These are phyloP conservation scores for Agrochola macilenta DNA, from an alignment of 2,888 invertebrate species.

Conservation along the genomic window DNA sequence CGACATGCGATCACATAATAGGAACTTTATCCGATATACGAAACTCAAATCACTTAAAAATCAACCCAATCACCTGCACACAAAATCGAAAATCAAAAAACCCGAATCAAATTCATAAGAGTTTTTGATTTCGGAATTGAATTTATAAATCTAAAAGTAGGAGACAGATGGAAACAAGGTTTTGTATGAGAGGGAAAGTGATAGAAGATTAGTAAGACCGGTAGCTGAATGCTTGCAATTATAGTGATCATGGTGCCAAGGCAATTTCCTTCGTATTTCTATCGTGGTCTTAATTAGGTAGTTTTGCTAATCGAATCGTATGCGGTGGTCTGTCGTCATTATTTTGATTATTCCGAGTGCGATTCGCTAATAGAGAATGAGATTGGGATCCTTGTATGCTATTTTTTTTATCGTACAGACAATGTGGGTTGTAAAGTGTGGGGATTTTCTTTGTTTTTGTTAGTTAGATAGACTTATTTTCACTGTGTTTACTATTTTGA, in stretches of 20 bases:
- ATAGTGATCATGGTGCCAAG: constrained; percentile 81
- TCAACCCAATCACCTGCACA: constrained; percentile 33
- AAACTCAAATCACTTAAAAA: constrained; percentile 39
- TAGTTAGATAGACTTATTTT: background rate
- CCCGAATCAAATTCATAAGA: constrained; percentile 37
- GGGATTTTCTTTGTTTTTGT: constrained; percentile 27
- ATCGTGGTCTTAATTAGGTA: constrained; percentile 85
- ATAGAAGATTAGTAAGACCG: constrained; percentile 84
- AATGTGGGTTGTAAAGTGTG: constrained; percentile 40
- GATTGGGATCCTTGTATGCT: constrained; percentile 60
- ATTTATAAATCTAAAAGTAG: constrained; percentile 74
- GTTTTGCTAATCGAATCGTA: constrained; percentile 86
- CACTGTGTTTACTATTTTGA: background rate
- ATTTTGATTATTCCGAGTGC: constrained; percentile 83
- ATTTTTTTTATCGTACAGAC: constrained; percentile 61
- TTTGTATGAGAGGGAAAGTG: constrained; percentile 74
- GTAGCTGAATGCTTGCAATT: constrained; percentile 85
- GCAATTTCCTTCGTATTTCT: constrained; percentile 85
- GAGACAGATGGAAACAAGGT: constrained; percentile 72
- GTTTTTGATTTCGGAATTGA: constrained; percentile 64
- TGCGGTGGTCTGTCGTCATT: constrained; percentile 84
- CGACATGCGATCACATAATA: constrained; percentile 50
- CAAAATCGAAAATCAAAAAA: constrained; percentile 58
- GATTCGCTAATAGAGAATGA: constrained; percentile 79
- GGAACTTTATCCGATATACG: constrained; percentile 32